Base-by-base conservation (phyloP, 2,797 vertebrate genomes). In the Pipistrellus pipistrellus region DNA sequence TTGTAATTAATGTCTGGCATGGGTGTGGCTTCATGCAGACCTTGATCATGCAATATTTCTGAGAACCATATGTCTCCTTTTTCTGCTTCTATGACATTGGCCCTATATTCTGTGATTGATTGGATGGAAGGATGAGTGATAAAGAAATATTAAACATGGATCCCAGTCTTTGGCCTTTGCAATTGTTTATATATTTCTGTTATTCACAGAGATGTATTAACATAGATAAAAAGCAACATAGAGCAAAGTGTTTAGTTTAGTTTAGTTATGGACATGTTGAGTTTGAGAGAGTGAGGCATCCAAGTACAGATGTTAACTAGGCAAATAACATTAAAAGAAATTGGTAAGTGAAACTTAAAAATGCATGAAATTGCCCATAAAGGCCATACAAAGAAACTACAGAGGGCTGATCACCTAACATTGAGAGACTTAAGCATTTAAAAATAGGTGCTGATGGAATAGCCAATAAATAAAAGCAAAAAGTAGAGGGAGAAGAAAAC, bases 191-290 rank as follows among this genome's bases (percentile, higher is more conserved):
- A 53, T 32, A 57, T 13, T 71, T 9, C 7, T 1, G 0, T 87
- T 72, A 75, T 81, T 77, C 18, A 32, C 17, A 57, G 69, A 72
- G 30, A 66, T 84, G 48, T 90, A 64, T 85, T 85, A 77, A 76
- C 38, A 32, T 21, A 68, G 44, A 85, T 5, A 8, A 85, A 90
- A 2, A 62, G 11, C 20, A 32, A 4, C 81, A 92, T 85, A 32
- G 14, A 51, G 23, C n/a, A 4, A 78, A 64, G 59, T 8, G 38
- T 91, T 80, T 69, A 62, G 44, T n/a, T 80, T 73, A 62, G 44
- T n/a, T 81, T 48, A 75, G 15, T 46, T 55, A 82, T 10, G 25
- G 6, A 32, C 11, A 46, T 21, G 23, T 53, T 75, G 41, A 71
- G 7, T 76, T 76, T 72, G 38, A 57, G 12, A 85, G 6, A 55